These are phyloP conservation scores for Panagrolaimus sp. DNA, from an alignment of 1,140 invertebrate species.

Conservation along the genomic window DNA sequence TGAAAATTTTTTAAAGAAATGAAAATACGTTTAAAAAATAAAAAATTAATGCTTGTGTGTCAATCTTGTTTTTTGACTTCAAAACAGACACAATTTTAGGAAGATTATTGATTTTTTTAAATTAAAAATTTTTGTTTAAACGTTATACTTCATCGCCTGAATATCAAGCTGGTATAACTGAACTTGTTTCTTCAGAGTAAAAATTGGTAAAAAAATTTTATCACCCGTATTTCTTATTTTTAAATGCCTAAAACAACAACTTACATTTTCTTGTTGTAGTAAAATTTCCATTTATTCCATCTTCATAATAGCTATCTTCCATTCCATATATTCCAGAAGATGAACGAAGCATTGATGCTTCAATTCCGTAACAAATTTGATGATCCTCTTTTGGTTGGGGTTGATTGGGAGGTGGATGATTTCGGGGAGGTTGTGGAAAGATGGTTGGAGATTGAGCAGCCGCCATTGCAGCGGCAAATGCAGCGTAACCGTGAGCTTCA, in stretches of 20 bases:
- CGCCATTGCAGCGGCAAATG: neutral
- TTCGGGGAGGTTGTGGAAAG: neutral
- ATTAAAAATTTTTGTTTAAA: no score
- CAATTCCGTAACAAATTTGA: conserved; percentile 35
- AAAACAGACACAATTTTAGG: no score
- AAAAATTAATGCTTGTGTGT: no score
- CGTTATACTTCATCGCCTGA: no score
- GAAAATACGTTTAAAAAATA: no score
- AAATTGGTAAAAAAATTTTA: no score
- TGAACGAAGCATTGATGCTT: conserved; percentile 28
- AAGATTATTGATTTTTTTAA: no score
- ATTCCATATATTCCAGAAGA: conserved; percentile 28
- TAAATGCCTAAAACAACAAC: no score
- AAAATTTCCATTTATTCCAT: conserved; percentile 47
- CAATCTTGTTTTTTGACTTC: no score
- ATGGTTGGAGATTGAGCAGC: neutral
- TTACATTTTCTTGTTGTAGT: conserved; percentile 34
- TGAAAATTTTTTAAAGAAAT: conserved; percentile 24
- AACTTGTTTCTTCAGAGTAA: no score
- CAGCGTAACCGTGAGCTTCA: neutral
- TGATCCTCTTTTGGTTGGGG: conserved; percentile 5
- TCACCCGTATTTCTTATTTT: no score
- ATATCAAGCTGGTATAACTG: no score
- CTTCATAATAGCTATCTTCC: conserved; percentile 56
- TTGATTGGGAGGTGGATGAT: neutral